Percentiles rank a stretch among this genome's conserved stretches.
These are phyloP conservation scores for Pimephales promelas DNA, from an alignment of 2,113 vertebrate species.

Conservation along the genomic window DNA sequence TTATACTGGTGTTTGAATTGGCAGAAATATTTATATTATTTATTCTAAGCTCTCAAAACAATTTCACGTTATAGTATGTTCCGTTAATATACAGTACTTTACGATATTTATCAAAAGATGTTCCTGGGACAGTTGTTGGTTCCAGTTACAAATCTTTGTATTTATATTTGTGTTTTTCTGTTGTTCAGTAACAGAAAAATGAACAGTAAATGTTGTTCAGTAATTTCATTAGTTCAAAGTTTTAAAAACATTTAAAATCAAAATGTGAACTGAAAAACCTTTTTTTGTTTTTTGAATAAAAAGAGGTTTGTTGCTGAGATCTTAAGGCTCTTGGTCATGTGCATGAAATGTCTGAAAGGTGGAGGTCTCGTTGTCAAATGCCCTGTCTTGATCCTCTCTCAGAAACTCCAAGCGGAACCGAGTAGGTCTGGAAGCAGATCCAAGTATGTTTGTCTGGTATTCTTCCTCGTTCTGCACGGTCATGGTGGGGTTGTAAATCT, in stretches of 20 bases:
- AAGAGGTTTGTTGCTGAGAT: neutral
- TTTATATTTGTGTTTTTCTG: neutral
- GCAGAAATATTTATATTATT: conserved; percentile 6
- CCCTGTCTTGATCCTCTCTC: conserved; percentile 55
- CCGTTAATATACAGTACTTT: conserved; percentile 10
- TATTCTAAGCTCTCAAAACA: neutral
- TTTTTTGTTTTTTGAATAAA: neutral
- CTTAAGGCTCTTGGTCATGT: conserved; percentile 31
- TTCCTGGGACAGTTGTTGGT: neutral
- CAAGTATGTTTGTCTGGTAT: conserved; percentile 40
- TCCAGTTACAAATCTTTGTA: neutral
- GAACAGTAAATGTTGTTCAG: no score
- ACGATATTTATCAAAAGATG: neutral
- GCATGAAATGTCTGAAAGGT: conserved; percentile 56
- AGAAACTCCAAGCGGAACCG: conserved; percentile 73
- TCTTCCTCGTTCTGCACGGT: conserved; percentile 60
- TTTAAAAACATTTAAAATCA: neutral
- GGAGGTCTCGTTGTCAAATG: conserved; percentile 24
- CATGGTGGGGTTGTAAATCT: conserved; percentile 63
- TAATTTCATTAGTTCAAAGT: neutral
- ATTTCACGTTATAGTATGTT: neutral
- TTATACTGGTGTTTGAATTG: neutral
- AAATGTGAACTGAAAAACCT: neutral
- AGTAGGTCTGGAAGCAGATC: conserved; percentile 54
- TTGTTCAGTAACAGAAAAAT: no score